Evolutionary conservation across 1,140 invertebrate genomes (phyloP).

Genomic region (Drosophila malerkotliana): DNA sequence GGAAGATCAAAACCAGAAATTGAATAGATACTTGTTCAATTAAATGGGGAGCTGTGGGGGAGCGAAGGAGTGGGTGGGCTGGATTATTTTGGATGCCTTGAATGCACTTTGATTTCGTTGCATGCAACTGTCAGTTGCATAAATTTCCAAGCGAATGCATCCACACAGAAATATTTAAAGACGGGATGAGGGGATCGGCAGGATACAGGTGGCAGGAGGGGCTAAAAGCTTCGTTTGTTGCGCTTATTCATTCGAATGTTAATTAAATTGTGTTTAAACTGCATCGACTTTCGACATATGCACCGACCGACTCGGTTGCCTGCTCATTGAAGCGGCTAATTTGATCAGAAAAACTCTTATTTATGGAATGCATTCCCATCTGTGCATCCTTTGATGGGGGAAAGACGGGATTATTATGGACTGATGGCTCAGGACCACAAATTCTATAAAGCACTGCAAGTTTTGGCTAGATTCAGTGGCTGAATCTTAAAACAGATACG

Average conservation of each 20-base stretch:
- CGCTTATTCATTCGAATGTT: constrained; percentile 58
- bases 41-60: constrained; percentile 11
- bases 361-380: constrained; percentile 16
- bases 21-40: constrained; percentile 27
- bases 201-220: not conserved
- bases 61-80: not conserved
- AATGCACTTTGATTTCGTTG: constrained; percentile 65
- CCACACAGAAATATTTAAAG: constrained; percentile 43
- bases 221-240: constrained; percentile 29
- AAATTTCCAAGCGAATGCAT: constrained; percentile 65
- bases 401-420: not conserved
- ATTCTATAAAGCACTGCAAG: not conserved
- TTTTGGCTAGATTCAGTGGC: not conserved
- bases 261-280: constrained; percentile 77
- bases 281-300: constrained; percentile 57
- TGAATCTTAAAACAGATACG: not conserved
- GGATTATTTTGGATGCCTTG: constrained; percentile 58
- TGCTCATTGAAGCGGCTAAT: constrained; percentile 69
- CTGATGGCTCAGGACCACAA: not conserved
- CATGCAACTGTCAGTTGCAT: constrained; percentile 79
- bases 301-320: constrained; percentile 21
- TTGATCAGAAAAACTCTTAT: constrained; percentile 50
- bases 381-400: constrained; percentile 21
- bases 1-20: constrained; percentile 6
- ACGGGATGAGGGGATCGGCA: not conserved